Evolutionary conservation across 2,113 vertebrate genomes (phyloP).

Genomic region (Mungos mungo): DNA sequence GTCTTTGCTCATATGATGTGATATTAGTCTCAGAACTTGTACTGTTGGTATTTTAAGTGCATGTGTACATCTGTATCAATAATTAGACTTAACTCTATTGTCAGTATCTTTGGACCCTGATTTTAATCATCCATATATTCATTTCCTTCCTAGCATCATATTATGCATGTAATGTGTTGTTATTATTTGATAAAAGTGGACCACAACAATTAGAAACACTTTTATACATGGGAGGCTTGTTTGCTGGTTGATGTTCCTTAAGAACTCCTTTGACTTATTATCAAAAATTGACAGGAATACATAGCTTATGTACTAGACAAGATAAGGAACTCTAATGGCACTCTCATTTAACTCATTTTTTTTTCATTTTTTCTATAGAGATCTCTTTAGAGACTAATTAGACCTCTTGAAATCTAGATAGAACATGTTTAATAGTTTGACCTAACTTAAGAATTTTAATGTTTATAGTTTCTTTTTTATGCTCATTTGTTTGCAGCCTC

Average conservation of each 20-base stretch:
- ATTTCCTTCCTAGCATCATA: background rate
- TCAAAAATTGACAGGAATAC: background rate
- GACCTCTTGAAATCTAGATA: background rate
- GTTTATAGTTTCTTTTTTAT: constrained; percentile 3
- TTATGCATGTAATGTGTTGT: background rate
- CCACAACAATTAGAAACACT: background rate
- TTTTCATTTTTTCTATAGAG: background rate
- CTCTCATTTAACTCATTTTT: background rate
- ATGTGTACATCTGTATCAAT: background rate
- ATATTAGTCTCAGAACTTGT: background rate
- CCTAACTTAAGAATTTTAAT: background rate
- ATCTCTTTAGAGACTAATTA: background rate
- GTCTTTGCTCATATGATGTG: background rate
- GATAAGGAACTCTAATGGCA: background rate
- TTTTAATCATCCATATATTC: background rate
- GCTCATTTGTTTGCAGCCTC: background rate
- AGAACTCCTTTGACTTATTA: background rate
- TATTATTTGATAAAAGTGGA: constrained; percentile 10
- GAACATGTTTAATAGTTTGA: background rate
- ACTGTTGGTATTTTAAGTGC: constrained; percentile 36
- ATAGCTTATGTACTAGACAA: background rate
- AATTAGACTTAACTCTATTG: background rate
- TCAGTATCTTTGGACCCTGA: constrained; percentile 43
- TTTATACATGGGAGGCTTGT: background rate
- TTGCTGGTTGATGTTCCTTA: constrained; percentile 20